A percentile compares a stretch with the other conserved stretches of the same genome.
phyloP scores from a whole-genome alignment of 1,140 invertebrate genomes.

The Monomorium pharaonis region DNA sequence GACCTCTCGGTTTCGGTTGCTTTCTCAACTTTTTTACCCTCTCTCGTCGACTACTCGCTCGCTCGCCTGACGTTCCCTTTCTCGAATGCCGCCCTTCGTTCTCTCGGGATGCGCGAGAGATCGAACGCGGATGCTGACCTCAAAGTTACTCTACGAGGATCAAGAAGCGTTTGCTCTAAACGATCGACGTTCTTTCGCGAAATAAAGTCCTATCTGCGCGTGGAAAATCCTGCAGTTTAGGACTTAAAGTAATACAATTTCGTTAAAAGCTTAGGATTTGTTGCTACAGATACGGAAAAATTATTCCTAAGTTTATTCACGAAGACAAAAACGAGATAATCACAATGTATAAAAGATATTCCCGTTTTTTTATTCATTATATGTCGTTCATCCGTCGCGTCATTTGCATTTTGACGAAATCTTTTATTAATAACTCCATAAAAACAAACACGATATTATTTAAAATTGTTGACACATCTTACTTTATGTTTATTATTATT shows the following conservation, averaged over 20 bases:
- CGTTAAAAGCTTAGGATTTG: background rate
- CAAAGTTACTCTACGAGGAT: constrained; percentile 12
- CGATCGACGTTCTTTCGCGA: background rate
- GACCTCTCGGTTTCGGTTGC: background rate
- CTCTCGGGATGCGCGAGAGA: background rate
- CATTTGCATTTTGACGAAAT: background rate
- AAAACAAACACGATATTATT: background rate
- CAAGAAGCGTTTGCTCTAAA: background rate
- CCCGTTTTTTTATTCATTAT: background rate
- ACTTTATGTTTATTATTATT: background rate
- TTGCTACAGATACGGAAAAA: background rate
- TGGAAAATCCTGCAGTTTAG: background rate
- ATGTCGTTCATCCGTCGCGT: too few species aligned
- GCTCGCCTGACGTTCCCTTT: constrained; percentile 8
- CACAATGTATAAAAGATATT: background rate
- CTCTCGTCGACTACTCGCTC: constrained; percentile 8
- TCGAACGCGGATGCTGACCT: constrained; percentile 27
- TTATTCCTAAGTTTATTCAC: background rate
- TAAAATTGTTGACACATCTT: background rate
- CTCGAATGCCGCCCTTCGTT: background rate
- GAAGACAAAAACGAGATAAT: background rate
- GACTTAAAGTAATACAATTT: background rate
- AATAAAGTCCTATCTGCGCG: background rate
- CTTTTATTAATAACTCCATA: background rate
- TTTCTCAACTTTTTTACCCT: constrained; percentile 46